Evolutionary conservation across 2,888 invertebrate genomes (phyloP).

Genomic region (Carcina quercana): DNA sequence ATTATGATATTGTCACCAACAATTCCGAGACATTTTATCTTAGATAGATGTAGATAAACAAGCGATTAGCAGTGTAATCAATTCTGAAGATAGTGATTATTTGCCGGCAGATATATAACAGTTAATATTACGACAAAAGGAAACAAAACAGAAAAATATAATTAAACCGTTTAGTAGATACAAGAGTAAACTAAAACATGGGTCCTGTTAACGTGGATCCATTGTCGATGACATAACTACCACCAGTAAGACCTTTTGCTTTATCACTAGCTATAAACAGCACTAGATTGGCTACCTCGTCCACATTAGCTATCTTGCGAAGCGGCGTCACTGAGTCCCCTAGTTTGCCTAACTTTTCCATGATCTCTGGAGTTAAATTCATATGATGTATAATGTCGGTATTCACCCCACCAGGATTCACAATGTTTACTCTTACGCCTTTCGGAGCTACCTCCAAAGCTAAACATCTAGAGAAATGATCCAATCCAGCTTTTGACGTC

Average conservation of each 20-base stretch:
- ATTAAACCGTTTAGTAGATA: too few species aligned
- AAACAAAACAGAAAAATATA: too few species aligned
- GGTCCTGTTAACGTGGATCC: constrained; percentile 56
- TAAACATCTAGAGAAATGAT: constrained; percentile 20
- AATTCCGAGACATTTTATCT: too few species aligned
- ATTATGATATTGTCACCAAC: too few species aligned
- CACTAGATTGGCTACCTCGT: constrained; percentile 3
- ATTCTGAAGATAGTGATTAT: too few species aligned
- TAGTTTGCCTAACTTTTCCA: neutral
- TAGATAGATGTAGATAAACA: too few species aligned
- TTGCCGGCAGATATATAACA: too few species aligned
- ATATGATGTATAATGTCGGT: constrained; percentile 9
- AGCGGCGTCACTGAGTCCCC: constrained; percentile 1
- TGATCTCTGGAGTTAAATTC: constrained; percentile 15
- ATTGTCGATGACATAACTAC: constrained; percentile 87
- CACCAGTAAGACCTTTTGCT: constrained; percentile 88
- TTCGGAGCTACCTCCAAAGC: constrained; percentile 77
- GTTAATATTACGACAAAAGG: too few species aligned
- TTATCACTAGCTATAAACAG: constrained; percentile 80
- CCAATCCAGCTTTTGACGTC: constrained; percentile 16
- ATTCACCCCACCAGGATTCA: constrained; percentile 6
- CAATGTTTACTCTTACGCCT: constrained; percentile 34
- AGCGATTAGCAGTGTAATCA: too few species aligned
- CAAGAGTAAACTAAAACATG: too few species aligned
- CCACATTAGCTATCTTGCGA: neutral